These are phyloP conservation scores for Pachyrhynchus sulphureomaculatus DNA, from an alignment of 1,140 invertebrate species.

Conservation along the genomic window DNA sequence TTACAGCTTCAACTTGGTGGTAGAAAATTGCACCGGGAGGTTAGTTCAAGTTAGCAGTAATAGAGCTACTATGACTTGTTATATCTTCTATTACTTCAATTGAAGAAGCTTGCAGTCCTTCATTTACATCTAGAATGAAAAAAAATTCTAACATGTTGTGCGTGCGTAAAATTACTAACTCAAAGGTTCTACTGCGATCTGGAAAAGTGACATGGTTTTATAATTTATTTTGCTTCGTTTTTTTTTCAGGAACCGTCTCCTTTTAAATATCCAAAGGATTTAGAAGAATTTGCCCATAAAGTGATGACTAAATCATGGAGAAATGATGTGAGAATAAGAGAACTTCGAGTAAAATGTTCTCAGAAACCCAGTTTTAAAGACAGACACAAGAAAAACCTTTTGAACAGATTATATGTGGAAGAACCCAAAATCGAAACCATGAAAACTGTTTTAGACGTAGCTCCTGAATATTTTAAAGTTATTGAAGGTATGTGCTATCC, in stretches of 20 bases:
- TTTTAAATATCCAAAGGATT: constrained; percentile 44
- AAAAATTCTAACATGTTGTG: no score
- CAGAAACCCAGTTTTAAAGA: constrained; percentile 38
- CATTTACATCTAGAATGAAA: no score
- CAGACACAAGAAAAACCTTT: constrained; percentile 41
- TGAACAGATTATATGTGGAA: constrained; percentile 48
- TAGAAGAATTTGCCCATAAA: constrained; percentile 45
- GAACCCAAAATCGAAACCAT: constrained; percentile 37
- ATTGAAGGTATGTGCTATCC: constrained; percentile 54
- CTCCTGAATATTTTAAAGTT: constrained; percentile 62
- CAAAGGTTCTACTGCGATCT: no score
- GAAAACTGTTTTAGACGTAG: constrained; percentile 59
- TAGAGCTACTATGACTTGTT: no score
- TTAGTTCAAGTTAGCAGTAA: no score
- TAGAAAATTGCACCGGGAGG: no score
- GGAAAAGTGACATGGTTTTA: no score
- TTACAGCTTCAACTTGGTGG: no score
- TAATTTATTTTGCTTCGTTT: no score
- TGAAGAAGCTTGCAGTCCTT: no score
- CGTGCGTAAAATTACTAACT: no score
- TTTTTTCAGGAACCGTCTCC: constrained; percentile 38
- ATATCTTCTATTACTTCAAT: no score
- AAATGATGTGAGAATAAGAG: constrained; percentile 38
- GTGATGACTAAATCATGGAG: constrained; percentile 46
- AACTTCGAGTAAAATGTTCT: constrained; percentile 41